Evolutionary conservation across 2,888 invertebrate species (phyloP).

Genomic region (Flexamia atlantica): DNA sequence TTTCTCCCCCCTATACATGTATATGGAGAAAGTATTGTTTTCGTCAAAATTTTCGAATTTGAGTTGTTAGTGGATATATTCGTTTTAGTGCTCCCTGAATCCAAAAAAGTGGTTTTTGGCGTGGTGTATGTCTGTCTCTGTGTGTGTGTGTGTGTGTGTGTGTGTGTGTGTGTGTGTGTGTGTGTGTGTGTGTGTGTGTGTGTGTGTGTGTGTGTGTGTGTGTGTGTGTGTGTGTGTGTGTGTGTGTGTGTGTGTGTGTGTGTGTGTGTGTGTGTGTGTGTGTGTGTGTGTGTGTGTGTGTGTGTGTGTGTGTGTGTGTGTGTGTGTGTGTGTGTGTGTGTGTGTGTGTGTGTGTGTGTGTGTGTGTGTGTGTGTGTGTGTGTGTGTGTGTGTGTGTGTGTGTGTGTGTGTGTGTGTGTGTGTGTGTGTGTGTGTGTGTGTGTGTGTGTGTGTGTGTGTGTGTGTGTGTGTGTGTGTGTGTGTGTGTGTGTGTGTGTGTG

Average conservation of each 20-base stretch:
- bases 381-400: conserved; percentile 49
- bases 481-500: conserved; percentile 49
- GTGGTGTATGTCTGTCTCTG: too few relatives aligned
- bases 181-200: conserved; percentile 9
- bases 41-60: too few relatives aligned
- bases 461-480: conserved; percentile 49
- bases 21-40: too few relatives aligned
- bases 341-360: conserved; percentile 47
- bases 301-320: conserved; percentile 12
- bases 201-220: conserved; percentile 9
- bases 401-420: conserved; percentile 49
- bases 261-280: conserved; percentile 9
- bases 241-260: conserved; percentile 9
- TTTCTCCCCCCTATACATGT: too few relatives aligned
- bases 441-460: conserved; percentile 49
- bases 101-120: too few relatives aligned
- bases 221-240: conserved; percentile 9
- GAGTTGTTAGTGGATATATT: too few relatives aligned
- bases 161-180: conserved; percentile 9
- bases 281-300: conserved; percentile 9
- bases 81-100: too few relatives aligned
- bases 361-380: conserved; percentile 45
- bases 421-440: conserved; percentile 49
- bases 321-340: conserved; percentile 20
- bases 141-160: conserved; percentile 9